Conservation (phyloP, 2,888 invertebrate species). For the Helicoverpa assulta region DNA sequence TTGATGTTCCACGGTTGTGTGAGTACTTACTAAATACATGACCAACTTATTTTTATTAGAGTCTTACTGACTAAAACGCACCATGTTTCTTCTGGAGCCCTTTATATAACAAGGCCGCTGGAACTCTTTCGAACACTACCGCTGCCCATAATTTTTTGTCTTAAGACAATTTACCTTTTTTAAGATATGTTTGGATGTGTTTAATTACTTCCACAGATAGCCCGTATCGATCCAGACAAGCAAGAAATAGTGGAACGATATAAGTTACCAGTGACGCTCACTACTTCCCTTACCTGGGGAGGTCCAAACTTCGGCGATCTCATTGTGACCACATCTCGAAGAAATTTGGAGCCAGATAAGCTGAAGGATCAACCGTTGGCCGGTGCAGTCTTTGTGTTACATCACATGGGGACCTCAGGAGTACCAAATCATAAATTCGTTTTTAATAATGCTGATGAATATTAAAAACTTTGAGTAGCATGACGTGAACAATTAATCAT, state of each 20-base stretch:
- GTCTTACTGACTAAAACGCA: no score
- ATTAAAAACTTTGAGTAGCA: conserved; percentile 29
- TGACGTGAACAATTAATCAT: no score
- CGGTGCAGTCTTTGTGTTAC: conserved; percentile 64
- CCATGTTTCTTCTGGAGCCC: no score
- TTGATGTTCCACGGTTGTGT: conserved; percentile 89
- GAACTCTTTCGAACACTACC: not conserved
- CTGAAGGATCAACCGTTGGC: conserved; percentile 54
- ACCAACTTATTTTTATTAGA: no score
- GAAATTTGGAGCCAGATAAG: conserved; percentile 60
- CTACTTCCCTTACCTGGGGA: conserved; percentile 91
- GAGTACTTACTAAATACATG: conserved; percentile 25
- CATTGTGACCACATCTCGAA: conserved; percentile 89
- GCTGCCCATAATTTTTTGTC: not conserved
- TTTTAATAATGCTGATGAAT: conserved; percentile 61
- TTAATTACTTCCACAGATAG: conserved; percentile 75
- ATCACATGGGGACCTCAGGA: conserved; percentile 57
- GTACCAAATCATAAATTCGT: conserved; percentile 56
- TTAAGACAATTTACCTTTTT: no score
- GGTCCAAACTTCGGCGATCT: conserved; percentile 89
- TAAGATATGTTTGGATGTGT: not conserved
- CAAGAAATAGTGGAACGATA: conserved; percentile 81
- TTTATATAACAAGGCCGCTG: no score
- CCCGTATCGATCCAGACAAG: conserved; percentile 82
- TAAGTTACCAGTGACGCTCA: conserved; percentile 84